phyloP scores from a whole-genome alignment of 2,113 vertebrate genomes.

The Microcebus lehilahytsara region DNA sequence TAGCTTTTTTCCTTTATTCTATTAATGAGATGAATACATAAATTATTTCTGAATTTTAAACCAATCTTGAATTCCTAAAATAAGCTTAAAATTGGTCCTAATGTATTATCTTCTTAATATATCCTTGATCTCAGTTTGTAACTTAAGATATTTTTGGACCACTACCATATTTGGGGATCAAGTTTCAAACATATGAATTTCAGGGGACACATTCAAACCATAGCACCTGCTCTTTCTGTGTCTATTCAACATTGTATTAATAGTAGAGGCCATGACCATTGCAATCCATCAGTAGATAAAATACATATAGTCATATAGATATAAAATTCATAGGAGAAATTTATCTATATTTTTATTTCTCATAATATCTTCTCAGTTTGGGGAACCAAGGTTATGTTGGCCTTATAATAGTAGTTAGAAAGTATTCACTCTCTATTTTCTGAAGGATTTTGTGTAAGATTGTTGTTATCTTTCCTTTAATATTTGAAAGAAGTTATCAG shows the following conservation, averaged over 20 bases:
- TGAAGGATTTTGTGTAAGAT: neutral
- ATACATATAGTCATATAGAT: neutral
- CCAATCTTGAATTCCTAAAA: neutral
- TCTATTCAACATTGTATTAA: neutral
- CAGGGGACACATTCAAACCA: neutral
- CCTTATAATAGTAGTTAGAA: neutral
- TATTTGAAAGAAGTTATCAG: neutral
- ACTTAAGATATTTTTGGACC: neutral
- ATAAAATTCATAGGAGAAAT: neutral
- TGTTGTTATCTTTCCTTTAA: neutral
- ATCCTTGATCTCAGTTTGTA: neutral
- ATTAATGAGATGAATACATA: neutral
- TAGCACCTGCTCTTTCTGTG: neutral
- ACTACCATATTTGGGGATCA: neutral
- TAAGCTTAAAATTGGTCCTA: neutral
- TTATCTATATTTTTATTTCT: neutral
- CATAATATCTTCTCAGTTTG: neutral
- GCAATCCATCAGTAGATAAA: neutral
- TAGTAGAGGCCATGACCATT: neutral
- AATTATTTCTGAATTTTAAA: constrained; percentile 14
- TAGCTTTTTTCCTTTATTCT: neutral
- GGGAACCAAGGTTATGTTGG: neutral
- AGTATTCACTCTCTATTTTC: neutral
- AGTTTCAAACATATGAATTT: neutral
- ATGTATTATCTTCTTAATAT: neutral